phyloP scores from a whole-genome alignment of 35 echinoderm and acorn worm genomes.

The Eucidaris tribuloides region DNA sequence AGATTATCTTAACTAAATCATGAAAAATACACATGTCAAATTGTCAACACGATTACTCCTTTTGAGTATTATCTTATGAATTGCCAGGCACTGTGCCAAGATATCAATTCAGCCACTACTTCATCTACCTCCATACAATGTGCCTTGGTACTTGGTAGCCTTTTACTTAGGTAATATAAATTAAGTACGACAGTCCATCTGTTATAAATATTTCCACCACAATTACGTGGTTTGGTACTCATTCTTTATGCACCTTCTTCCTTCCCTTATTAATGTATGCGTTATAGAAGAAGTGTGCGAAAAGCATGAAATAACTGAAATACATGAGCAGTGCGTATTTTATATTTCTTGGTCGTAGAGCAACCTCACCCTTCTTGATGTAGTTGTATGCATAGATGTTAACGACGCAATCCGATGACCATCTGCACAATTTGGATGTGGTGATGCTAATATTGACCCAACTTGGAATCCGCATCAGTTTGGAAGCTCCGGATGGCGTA shows the following conservation, averaged over 20 bases:
- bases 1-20: no score
- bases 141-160: no score
- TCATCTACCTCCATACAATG: no score
- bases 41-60: no score
- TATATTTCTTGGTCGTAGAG: constrained; percentile 43
- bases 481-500: constrained; percentile 73
- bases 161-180: no score
- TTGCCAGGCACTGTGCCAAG: no score
- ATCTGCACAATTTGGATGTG: constrained; percentile 48
- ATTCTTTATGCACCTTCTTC: constrained; percentile 22
- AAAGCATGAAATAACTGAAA: constrained; percentile 82
- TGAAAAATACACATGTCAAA: no score
- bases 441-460: constrained; percentile 79
- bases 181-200: no score
- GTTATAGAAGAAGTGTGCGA: constrained; percentile 77
- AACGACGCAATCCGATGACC: constrained; percentile 66
- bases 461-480: constrained; percentile 55
- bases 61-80: no score
- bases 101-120: no score
- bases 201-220: no score
- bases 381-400: constrained; percentile 72
- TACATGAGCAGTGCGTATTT: constrained; percentile 75
- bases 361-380: constrained; percentile 54
- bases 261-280: constrained; percentile 45
- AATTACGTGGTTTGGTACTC: no score